Conservation (phyloP, 35 echinoderm and acorn worm genomes). For the Patiria miniata region DNA sequence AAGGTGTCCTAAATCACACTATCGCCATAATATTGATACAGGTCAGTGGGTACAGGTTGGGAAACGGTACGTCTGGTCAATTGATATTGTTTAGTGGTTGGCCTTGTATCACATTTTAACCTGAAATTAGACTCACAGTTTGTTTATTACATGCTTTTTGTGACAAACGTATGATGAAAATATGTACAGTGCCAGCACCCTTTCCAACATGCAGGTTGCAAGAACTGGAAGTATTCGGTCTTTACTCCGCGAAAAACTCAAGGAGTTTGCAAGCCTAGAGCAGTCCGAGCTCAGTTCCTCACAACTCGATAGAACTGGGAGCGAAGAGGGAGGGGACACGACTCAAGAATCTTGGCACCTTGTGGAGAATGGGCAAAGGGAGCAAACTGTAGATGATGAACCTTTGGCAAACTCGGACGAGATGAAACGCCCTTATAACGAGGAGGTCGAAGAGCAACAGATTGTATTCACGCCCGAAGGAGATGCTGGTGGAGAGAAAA, state of each 20-base stretch:
- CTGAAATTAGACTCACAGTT: no score
- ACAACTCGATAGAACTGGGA: not conserved
- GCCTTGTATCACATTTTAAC: no score
- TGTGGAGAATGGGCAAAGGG: not conserved
- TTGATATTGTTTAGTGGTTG: no score
- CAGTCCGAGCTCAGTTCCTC: not conserved
- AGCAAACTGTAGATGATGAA: not conserved
- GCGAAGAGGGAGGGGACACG: not conserved
- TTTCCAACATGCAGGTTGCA: not conserved
- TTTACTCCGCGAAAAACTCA: not conserved
- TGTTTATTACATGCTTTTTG: no score
- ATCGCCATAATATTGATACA: no score
- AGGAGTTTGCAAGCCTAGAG: not conserved
- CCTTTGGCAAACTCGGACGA: not conserved
- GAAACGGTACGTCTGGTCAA: no score
- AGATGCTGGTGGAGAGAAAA: not conserved
- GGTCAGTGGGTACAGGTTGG: no score
- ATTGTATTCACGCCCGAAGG: not conserved
- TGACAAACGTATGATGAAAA: no score
- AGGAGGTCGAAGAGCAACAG: not conserved
- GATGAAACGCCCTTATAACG: not conserved
- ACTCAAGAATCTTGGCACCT: not conserved
- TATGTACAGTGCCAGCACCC: no score
- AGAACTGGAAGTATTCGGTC: not conserved
- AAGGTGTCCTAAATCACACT: no score